Evolutionary conservation across 2,113 vertebrate genomes (phyloP), one percentile per base, ranked within the genome.

Genomic region (Cettia cetti): DNA sequence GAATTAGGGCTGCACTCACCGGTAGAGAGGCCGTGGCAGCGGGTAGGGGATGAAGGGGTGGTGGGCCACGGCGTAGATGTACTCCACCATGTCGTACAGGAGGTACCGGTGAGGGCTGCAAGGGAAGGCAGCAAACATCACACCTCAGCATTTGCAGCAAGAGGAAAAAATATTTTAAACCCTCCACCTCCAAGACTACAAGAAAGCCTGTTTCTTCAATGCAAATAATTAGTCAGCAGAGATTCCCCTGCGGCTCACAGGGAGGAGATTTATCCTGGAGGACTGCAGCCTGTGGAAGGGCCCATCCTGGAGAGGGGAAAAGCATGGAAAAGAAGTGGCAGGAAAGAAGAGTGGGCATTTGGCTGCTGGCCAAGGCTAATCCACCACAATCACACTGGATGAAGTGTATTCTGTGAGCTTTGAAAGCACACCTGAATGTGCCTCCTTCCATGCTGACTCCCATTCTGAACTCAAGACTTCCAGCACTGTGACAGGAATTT

Each of bases 61-160:
- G 94, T 99, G 98, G 22, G 97, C 72, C 63, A 99, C 44, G 0
- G 96, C 94, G 3, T 98, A 99, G 78, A 99, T 21, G 59, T 99
- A 99, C 72, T 98, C 97, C 9, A 99, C 99, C 96, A 99, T 94
- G 89, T 99, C 99, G 8, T 99, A 97, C 27, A 99, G 99, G 5
- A 99, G 92, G 87, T 99, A 99, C 13, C 99, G 96, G 77, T 98
- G 98, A 15, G 99, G 99, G 26, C 99, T 99, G 82, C 11, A 93
- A 80, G 19, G 88, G 79, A 92, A 71, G 44, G 13, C 63, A 94
- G 56, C 9, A 89, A 40, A 69, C 20, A 1, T 44, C 30, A 66
- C 6, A 80, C 23, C 16, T 40, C 27, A 91, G 13, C 23, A 66
- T 16, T 35, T 33, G 31, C 64, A 81, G 26, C 16, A 66, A 77